Evolutionary conservation across 2,888 invertebrate genomes (phyloP).

Genomic region (Anthophora plumipes): DNA sequence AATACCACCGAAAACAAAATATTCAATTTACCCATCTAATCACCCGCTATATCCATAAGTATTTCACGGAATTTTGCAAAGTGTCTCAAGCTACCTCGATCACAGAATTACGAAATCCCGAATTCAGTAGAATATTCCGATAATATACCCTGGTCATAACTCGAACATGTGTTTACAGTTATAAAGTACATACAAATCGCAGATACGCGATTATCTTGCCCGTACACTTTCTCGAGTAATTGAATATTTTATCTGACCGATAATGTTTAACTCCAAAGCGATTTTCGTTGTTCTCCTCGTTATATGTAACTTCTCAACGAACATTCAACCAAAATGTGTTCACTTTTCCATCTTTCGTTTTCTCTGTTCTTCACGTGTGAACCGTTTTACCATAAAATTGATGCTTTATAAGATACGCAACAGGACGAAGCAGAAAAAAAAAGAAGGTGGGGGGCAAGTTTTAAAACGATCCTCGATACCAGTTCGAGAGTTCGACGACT

Average conservation of each 20-base stretch:
- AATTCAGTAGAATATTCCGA: slow-evolving; percentile 11
- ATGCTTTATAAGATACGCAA: background rate
- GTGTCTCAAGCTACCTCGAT: background rate
- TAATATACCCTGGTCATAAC: slow-evolving; percentile 3
- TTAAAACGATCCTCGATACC: slow-evolving; percentile 2
- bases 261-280: slow-evolving; percentile 13
- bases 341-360: too few relatives aligned
- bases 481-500: slow-evolving; percentile 39
- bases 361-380: background rate
- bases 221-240: slow-evolving; percentile 31
- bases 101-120: slow-evolving; percentile 9
- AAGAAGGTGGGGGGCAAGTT: background rate
- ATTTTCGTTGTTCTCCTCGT: background rate
- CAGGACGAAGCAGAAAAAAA: background rate
- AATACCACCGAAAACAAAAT: too few relatives aligned
- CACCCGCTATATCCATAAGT: too few relatives aligned
- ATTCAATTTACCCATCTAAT: too few relatives aligned
- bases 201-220: slow-evolving; percentile 13
- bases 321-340: too few relatives aligned
- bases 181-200: slow-evolving; percentile 40
- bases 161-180: slow-evolving; percentile 46
- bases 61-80: too few relatives aligned
- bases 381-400: slow-evolving; percentile 2
- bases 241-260: slow-evolving; percentile 47
- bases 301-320: background rate